phyloP scores from a whole-genome alignment of 2,888 invertebrate genomes.

The Choreutis nemorana region DNA sequence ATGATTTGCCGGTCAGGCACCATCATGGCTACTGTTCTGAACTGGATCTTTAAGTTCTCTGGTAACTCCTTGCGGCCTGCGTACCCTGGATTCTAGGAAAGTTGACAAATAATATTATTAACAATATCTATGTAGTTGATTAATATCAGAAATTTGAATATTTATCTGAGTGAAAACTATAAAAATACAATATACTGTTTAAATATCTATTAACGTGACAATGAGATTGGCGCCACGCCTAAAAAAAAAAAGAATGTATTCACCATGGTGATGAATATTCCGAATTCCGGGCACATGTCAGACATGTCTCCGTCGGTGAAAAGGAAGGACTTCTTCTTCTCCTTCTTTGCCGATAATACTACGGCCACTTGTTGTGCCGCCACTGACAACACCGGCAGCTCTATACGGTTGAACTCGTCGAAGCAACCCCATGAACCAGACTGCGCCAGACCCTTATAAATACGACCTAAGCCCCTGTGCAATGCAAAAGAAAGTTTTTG shows the following conservation, averaged over 20 bases:
- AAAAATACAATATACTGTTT: too few species aligned
- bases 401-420: conserved; percentile 96
- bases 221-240: neutral
- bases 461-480: conserved; percentile 91
- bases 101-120: neutral
- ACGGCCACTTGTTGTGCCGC: conserved; percentile 98
- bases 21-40: conserved; percentile 99
- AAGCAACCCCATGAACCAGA: conserved; percentile 98
- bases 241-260: conserved; percentile 1
- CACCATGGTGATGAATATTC: conserved; percentile 97
- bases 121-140: too few species aligned
- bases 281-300: conserved; percentile 94
- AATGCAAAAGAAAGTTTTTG: too few species aligned
- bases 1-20: conserved; percentile 97
- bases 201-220: neutral
- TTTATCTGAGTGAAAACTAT: too few species aligned
- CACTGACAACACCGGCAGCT: conserved; percentile 85
- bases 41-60: conserved; percentile 97
- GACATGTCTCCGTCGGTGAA: conserved; percentile 96
- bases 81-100: conserved; percentile 99
- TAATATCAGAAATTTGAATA: too few species aligned
- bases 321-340: conserved; percentile 87
- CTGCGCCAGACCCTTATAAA: conserved; percentile 95
- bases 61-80: conserved; percentile 96
- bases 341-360: conserved; percentile 90